Conservation (phyloP, 1,140 invertebrate species). For the Drosophila malerkotliana region DNA sequence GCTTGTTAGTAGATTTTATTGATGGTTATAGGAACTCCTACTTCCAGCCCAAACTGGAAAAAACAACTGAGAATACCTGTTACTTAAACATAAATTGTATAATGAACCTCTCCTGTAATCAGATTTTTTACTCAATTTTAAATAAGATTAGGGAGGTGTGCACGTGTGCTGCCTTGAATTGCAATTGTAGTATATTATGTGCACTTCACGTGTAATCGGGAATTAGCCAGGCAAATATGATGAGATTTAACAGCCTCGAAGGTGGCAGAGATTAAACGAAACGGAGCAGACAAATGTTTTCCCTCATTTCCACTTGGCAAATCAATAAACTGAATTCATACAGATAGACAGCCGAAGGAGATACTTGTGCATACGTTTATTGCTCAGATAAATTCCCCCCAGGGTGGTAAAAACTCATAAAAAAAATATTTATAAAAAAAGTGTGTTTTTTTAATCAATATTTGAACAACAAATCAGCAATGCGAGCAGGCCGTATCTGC, state of each 20-base stretch:
- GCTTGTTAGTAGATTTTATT: neutral
- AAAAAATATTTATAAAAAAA: conserved; percentile 12
- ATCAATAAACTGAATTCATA: conserved; percentile 60
- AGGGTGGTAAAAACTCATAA: conserved; percentile 40
- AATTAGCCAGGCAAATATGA: conserved; percentile 61
- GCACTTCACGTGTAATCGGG: conserved; percentile 53
- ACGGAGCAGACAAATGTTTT: conserved; percentile 46
- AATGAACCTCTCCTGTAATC: neutral
- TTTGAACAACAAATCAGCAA: conserved; percentile 72
- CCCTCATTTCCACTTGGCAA: conserved; percentile 59
- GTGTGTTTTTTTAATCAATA: conserved; percentile 52
- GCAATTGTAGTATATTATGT: neutral
- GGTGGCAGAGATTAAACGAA: conserved; percentile 36
- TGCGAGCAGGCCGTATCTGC: conserved; percentile 51
- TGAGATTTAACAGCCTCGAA: conserved; percentile 34
- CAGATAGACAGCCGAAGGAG: conserved; percentile 36
- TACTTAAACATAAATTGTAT: neutral
- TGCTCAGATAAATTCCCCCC: conserved; percentile 64
- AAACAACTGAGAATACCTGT: neutral
- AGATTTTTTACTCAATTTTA: conserved; percentile 7
- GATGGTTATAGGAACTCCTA: neutral
- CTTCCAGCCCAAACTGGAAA: no score
- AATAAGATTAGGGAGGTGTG: neutral
- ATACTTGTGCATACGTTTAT: conserved; percentile 53
- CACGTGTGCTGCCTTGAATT: conserved; percentile 47